phyloP scores from a whole-genome alignment of 2,888 invertebrate genomes.

The Spisula subtruncata region DNA sequence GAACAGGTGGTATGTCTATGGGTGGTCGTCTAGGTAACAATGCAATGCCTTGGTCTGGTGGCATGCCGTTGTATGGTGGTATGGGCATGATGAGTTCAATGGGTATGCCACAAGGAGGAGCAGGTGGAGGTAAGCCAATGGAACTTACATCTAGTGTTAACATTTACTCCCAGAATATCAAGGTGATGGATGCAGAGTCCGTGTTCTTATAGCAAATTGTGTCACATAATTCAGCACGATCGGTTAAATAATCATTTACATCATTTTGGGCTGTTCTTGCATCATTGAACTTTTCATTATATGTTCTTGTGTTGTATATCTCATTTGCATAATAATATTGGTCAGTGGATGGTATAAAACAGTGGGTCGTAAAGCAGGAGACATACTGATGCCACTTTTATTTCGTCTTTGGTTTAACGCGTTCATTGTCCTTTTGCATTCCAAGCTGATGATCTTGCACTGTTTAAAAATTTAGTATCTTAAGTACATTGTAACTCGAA shows the following conservation, averaged over 20 bases:
- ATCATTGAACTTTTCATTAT: not conserved
- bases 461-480: too few relatives aligned
- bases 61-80: slow-evolving; percentile 28
- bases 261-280: not conserved
- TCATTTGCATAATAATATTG: too few relatives aligned
- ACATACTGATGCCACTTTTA: too few relatives aligned
- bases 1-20: slow-evolving; percentile 43
- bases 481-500: too few relatives aligned
- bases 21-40: not conserved
- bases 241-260: not conserved
- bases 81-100: slow-evolving; percentile 43
- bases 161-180: not conserved
- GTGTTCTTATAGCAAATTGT: not conserved
- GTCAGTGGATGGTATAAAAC: too few relatives aligned
- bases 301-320: too few relatives aligned
- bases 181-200: not conserved
- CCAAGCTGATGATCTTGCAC: too few relatives aligned
- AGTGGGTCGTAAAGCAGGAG: too few relatives aligned
- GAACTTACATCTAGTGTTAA: slow-evolving; percentile 17
- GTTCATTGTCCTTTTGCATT: too few relatives aligned
- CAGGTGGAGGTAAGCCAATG: slow-evolving; percentile 49
- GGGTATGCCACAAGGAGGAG: slow-evolving; percentile 32
- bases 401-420: too few relatives aligned
- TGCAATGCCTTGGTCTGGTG: slow-evolving; percentile 35
- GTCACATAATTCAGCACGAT: not conserved